Conservation (phyloP, 2,113 vertebrate species). For the Corapipo altera region DNA sequence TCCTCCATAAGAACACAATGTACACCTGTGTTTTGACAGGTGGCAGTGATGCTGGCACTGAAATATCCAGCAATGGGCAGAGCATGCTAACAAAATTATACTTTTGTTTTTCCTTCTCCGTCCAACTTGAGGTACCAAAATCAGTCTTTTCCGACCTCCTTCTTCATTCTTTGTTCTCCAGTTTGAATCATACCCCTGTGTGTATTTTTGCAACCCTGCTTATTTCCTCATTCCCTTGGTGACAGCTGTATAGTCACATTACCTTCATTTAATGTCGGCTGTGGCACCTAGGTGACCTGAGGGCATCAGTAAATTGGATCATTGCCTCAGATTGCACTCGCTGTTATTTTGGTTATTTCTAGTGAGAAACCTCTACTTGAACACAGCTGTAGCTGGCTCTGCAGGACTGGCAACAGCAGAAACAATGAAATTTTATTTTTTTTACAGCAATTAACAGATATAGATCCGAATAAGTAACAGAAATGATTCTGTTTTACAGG, state of each 20-base stretch:
- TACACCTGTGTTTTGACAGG: background rate
- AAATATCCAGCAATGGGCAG: background rate
- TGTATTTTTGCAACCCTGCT: background rate
- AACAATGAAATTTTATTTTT: background rate
- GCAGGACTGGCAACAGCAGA: background rate
- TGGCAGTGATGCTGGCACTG: background rate
- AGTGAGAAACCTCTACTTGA: background rate
- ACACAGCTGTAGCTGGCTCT: background rate
- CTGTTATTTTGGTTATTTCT: background rate
- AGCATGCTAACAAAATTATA: background rate
- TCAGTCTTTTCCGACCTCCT: background rate
- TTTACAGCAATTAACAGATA: background rate
- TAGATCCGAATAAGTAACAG: background rate
- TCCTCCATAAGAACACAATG: accelerated
- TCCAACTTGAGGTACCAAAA: background rate
- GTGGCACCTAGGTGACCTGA: background rate
- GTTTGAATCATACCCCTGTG: background rate
- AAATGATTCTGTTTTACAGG: background rate
- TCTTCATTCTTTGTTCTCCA: background rate
- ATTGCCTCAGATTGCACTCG: background rate
- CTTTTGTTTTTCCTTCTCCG: background rate
- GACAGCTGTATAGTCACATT: constrained; percentile 14
- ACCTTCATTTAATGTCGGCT: background rate
- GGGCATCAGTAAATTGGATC: constrained; percentile 15
- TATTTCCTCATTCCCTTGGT: background rate